Evolutionary conservation across 2,888 invertebrate species (phyloP), one percentile per base, ranked within the genome.

Genomic region (Chymomyza amoena): DNA sequence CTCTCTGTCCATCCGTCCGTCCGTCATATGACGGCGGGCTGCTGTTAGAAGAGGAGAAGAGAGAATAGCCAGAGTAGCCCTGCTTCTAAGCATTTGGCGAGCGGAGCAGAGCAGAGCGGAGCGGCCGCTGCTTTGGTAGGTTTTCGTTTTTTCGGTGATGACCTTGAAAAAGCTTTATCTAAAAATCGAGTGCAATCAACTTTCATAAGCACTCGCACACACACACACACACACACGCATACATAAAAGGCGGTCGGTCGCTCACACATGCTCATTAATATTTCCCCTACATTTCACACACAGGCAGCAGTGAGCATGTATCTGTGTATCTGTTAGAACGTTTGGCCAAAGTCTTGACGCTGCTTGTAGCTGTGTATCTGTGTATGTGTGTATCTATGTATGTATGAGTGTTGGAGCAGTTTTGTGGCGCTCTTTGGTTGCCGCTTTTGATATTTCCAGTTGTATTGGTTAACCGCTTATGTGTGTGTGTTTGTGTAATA

Each of bases 91-190:
- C 18, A 16, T n/a, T n/a, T 7, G 54, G 20, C 18, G 20, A 54
- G 54, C 54, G 54, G 54, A 54, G 20, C 65, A 64, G 68, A 77
- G 75, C 13, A 28, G 0, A 10, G 28, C 18, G 25, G 6, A 32
- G 57, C 20, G 15, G 45, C 39, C 57, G 4, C 7, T 6, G 15
- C 9, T 78, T 65, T 80, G 80, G 73, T 79, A 75, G 75, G 70
- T 77, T 81, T 78, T 81, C 80, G 81, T 75, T 84, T 79, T 89
- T 90, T 86, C 81, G 85, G 82, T 76, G 84, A 85, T 90, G 90
- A 90, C 90, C 90, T 90, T 90, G 90, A 90, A 90, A 90, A 90
- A 89, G 90, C 91, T 90, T 90, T 90, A 91, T 91, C 91, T 90
- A 90, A 90, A 90, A 89, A 87, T 89, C 83, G 91, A 90, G 90